Evolutionary conservation across 2,113 vertebrate species (phyloP), one percentile per base, ranked within the genome.

Genomic region (Scomber scombrus): DNA sequence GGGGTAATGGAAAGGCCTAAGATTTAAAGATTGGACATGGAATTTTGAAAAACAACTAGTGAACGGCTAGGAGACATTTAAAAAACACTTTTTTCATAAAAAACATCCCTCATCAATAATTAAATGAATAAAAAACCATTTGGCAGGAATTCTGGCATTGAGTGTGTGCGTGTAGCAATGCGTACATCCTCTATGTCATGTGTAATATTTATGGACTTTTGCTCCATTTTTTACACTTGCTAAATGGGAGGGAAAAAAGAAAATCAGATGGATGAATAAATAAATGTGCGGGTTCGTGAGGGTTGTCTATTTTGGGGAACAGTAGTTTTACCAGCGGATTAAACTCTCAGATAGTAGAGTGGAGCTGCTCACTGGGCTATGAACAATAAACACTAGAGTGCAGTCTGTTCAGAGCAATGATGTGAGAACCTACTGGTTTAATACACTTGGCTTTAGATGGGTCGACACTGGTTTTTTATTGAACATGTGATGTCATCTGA

Each of bases 151-250:
- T 40, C 34, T 40, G 6, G 19, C n/a, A 9, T 5, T 11, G 16
- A 54, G 14, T 23, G 2, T 23, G 19, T 40, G n/a, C n/a, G 31
- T 40, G 57, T 7, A 45, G 12, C 75, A 11, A 0, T 10, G 46
- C 62, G 50, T 67, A 51, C 51, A 63, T 57, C 54, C 31, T 70
- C 21, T 15, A 23, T 49, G 43, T 54, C 13, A 54, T 62, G 66
- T 81, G 75, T 62, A 84, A 82, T 79, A 81, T 89, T 85, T 71
- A 82, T 75, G 58, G 60, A 23, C 34, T 49, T 15, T 7, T 73
- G 52, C 63, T 87, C 40, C 26, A 68, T 45, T 79, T 71, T 57
- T 70, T 64, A 46, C 19, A 26, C 47, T 64, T 57, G 52, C 47
- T 69, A 61, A 85, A 74, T 62, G 66, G 71, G 0, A 47, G 45